Evolutionary conservation across 1,140 invertebrate genomes (phyloP).

Genomic region (Meteorus sp.): DNA sequence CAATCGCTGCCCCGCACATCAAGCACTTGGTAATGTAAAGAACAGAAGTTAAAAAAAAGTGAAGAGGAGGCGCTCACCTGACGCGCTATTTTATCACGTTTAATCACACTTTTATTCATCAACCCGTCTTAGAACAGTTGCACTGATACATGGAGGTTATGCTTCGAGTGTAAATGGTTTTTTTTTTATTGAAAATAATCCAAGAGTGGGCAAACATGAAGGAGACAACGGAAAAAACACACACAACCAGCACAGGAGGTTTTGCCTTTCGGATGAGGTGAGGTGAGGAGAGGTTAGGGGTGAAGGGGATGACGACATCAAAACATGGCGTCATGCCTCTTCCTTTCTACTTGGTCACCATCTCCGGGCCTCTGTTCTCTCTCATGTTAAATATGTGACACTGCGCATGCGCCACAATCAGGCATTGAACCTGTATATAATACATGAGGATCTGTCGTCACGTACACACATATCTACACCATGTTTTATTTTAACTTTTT

Average conservation of each 20-base stretch:
- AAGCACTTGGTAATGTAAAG: constrained; percentile 26
- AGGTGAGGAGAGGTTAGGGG: constrained; percentile 36
- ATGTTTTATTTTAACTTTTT: no score
- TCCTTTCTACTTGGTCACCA: constrained; percentile 30
- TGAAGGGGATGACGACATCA: constrained; percentile 49
- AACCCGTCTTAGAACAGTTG: no score
- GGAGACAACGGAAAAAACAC: constrained; percentile 27
- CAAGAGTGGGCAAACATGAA: no score
- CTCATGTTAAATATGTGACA: constrained; percentile 14
- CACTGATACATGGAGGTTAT: no score
- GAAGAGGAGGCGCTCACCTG: no score
- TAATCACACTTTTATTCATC: no score
- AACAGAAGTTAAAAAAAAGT: no score
- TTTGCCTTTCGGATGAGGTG: constrained; percentile 39
- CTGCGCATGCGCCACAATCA: constrained; percentile 34
- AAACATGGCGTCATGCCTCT: constrained; percentile 55
- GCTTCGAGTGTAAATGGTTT: no score
- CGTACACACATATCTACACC: no score
- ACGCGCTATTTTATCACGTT: no score
- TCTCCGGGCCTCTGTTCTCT: constrained; percentile 1
- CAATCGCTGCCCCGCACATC: constrained; percentile 40
- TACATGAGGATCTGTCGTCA: no score
- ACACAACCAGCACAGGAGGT: constrained; percentile 30
- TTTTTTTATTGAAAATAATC: no score
- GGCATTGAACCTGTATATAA: constrained; percentile 38